These are phyloP conservation scores for Eristalis intricaria DNA, from an alignment of 2,888 invertebrate species.

Conservation along the genomic window DNA sequence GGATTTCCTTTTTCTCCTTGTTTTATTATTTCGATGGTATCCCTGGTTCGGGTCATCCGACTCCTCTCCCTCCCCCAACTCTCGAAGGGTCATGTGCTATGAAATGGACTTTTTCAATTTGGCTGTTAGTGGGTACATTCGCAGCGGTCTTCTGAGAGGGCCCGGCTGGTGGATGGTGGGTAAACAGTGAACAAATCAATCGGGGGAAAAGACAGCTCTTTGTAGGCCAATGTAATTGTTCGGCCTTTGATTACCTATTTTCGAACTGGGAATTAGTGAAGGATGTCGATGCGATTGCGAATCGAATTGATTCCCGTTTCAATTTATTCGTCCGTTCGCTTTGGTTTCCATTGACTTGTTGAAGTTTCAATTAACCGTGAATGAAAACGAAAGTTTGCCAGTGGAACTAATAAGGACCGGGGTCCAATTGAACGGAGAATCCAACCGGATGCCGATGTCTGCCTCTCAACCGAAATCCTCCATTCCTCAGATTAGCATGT, in stretches of 20 bases:
- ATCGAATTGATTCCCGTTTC: conserved; percentile 8
- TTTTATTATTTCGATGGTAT: conserved; percentile 55
- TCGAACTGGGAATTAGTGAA: conserved; percentile 60
- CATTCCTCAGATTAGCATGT: background rate
- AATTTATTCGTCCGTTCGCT: background rate
- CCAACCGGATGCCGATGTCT: background rate
- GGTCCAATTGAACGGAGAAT: background rate
- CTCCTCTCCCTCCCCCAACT: background rate
- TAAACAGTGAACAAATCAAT: conserved; percentile 62
- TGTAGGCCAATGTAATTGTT: conserved; percentile 63
- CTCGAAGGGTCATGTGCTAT: conserved; percentile 29
- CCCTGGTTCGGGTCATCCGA: conserved; percentile 51
- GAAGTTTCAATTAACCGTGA: conserved; percentile 65
- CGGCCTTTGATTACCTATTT: conserved; percentile 61
- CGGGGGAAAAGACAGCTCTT: conserved; percentile 51
- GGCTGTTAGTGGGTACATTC: conserved; percentile 34
- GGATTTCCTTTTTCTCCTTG: conserved; percentile 55
- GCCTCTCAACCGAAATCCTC: background rate
- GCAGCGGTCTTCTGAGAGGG: background rate
- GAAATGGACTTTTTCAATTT: conserved; percentile 69
- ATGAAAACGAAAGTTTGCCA: conserved; percentile 47
- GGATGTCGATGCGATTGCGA: conserved; percentile 47
- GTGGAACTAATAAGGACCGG: conserved; percentile 10
- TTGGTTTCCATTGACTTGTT: conserved; percentile 55
- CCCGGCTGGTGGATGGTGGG: conserved; percentile 5